Base-by-base conservation (phyloP, 2,888 invertebrate genomes). In the Chloromyia formosa region DNA sequence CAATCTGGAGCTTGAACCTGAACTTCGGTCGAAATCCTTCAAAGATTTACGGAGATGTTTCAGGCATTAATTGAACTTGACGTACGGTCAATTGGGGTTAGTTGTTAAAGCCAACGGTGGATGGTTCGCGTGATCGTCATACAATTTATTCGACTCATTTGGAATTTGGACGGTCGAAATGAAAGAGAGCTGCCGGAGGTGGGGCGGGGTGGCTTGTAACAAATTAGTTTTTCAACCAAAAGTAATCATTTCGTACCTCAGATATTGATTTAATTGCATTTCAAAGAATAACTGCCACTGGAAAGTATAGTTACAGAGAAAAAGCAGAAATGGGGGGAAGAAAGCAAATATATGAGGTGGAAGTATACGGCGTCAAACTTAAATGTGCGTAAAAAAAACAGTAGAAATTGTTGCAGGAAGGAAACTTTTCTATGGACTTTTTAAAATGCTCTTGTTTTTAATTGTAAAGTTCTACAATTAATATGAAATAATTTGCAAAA, bases 81-180 rank as follows among this genome's bases (percentile, higher is more conserved):
- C 71, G 71, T 71, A 58, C 56, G 71, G 71, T 71, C 71, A 71
- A 71, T 71, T 71, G 71, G 71, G 71, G 71, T 71, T 71, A 71
- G 71, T 56, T 66, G 14, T 49, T 49, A 35, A 35, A 35, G 66
- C 45, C 45, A 35, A 49, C 66, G n/a, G 27, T 35, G 27, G 49
- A 49, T 16, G 66, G 22, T 49, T 66, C 45, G 66, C 66, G 49
- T 66, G 66, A 66, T 66, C 27, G 27, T 35, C 35, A 35, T 66
- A 23, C 66, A 49, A 23, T 66, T 62, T 66, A 66, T 66, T 66
- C 14, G 7, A 23, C 49, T 1, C 22, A 49, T 49, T 49, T 49
- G 66, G 49, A 49, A 66, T 66, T 49, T 66, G 14, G 27, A 35
- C 27, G 27, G 27, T 35, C 7, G 27, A 35, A 35, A 35, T 2